Percentiles rank a stretch among this genome's conserved stretches.
phyloP scores from a whole-genome alignment of 2,797 vertebrate species.

The Poecilia picta region DNA sequence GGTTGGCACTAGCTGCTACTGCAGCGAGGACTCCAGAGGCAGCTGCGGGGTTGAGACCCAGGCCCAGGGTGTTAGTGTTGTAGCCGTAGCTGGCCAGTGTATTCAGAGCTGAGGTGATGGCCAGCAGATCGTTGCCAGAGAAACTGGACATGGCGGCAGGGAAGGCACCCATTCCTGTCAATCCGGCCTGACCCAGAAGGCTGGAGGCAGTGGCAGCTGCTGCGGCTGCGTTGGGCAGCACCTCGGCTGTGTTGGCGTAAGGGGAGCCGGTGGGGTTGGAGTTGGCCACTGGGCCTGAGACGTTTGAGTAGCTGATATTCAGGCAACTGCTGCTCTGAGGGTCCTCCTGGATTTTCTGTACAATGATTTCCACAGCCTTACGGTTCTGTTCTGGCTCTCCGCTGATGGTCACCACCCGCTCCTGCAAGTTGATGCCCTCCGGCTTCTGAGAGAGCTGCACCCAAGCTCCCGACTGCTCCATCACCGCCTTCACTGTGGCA shows the following conservation, averaged over 20 bases:
- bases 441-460: slow-evolving; percentile 97
- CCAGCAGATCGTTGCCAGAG: slow-evolving; percentile 93
- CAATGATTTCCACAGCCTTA: slow-evolving; percentile 93
- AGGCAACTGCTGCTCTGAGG: slow-evolving; percentile 96
- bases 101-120: slow-evolving; percentile 95
- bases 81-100: slow-evolving; percentile 96
- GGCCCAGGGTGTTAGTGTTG: slow-evolving; percentile 92
- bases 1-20: slow-evolving; percentile 91
- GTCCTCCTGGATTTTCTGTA: slow-evolving; percentile 96
- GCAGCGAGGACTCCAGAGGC: slow-evolving; percentile 91
- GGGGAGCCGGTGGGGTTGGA: slow-evolving; percentile 96
- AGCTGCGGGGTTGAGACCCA: slow-evolving; percentile 91
- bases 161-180: slow-evolving; percentile 90
- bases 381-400: slow-evolving; percentile 93
- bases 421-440: slow-evolving; percentile 94
- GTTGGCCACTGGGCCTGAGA: slow-evolving; percentile 94
- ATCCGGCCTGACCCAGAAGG: slow-evolving; percentile 88
- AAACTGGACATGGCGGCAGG: slow-evolving; percentile 89
- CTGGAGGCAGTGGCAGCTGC: slow-evolving; percentile 90
- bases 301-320: slow-evolving; percentile 96
- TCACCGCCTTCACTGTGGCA: slow-evolving; percentile 92
- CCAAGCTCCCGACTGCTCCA: slow-evolving; percentile 97
- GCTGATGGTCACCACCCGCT: slow-evolving; percentile 94
- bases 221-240: slow-evolving; percentile 86
- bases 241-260: slow-evolving; percentile 91